Evolutionary conservation across 2,888 invertebrate genomes (phyloP), one percentile per base, ranked within the genome.

Genomic region (Trileptium ribeirensis): DNA sequence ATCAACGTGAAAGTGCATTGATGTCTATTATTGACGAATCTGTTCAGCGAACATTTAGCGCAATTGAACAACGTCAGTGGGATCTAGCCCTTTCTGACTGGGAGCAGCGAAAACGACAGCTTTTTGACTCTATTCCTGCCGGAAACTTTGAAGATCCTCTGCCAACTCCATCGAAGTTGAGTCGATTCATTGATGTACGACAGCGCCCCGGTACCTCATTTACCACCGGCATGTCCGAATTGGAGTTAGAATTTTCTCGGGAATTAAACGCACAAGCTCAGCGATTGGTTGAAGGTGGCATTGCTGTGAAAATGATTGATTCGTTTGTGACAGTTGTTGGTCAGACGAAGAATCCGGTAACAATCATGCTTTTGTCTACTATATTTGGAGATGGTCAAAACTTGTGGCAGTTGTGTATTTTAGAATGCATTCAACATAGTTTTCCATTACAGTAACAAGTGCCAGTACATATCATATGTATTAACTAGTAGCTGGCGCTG

Each of bases 41-140:
- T 1, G 37, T 80, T 8, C 34, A 64, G 29, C 85, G 92, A 92
- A 92, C 92, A n/a, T 91, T 92, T 86, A 90, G 91, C 83, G 89
- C 90, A 81, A 90, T 91, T n/a, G 91, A 92, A 85, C 89, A 90
- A 81, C 89, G 91, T 79, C 91, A 92, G 86, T 91, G 91, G 93
- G 94, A 95, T 85, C 93, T 94, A 87, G 92, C 94, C 89, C 91
- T 93, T 81, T 92, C 93, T 37, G 95, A 96, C 89, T 97, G 97
- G 97, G 94, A 95, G 83, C 92, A 93, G 88, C 94, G 95, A 88
- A 95, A 96, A 89, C 92, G 93, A 81, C 94, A 94, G 86, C 92
- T 96, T 79, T 92, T 96, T 89, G 94, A 94, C 89, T 93, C 95
- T 0, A 92, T 97, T 90, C 93, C 94, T 81, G 95, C 67, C 8